These are phyloP conservation scores for Anorthoa munda DNA, from an alignment of 2,888 invertebrate genomes.

Conservation along the genomic window DNA sequence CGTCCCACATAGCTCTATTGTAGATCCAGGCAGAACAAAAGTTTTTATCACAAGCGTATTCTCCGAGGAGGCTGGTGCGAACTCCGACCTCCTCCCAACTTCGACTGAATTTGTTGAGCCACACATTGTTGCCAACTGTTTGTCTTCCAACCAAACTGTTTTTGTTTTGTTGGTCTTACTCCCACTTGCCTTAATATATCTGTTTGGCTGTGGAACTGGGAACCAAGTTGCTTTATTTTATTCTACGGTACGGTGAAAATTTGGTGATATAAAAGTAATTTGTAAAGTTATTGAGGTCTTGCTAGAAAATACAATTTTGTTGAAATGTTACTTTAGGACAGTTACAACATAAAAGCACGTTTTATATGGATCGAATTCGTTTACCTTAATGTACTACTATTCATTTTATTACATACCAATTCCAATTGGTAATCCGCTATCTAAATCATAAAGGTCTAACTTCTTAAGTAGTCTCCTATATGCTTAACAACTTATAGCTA, in stretches of 20 bases:
- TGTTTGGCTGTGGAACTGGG: constrained; percentile 15
- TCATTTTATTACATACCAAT: no score
- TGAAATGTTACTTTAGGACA: background rate
- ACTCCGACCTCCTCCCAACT: constrained; percentile 50
- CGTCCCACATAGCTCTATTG: constrained; percentile 18
- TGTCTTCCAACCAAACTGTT: constrained; percentile 61
- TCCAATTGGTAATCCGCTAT: background rate
- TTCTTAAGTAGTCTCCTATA: background rate
- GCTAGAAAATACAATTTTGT: background rate
- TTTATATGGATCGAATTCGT: no score
- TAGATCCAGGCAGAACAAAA: constrained; percentile 45
- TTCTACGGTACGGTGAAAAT: background rate
- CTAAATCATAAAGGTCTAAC: constrained; percentile 2
- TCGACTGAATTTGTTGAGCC: constrained; percentile 55
- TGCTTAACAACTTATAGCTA: background rate
- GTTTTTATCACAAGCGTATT: constrained; percentile 62
- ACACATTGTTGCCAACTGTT: constrained; percentile 60
- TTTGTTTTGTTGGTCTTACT: constrained; percentile 59
- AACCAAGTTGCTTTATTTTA: constrained; percentile 32
- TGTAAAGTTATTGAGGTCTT: constrained; percentile 25
- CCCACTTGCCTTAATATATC: constrained; percentile 44
- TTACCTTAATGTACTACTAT: no score
- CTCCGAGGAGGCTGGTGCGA: constrained; percentile 41
- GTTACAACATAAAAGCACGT: background rate
- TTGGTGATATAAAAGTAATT: constrained; percentile 24